Percentiles rank a stretch among this genome's conserved stretches.
These are phyloP conservation scores for Macrobrachium nipponense DNA, from an alignment of 1,140 invertebrate species.

Conservation along the genomic window DNA sequence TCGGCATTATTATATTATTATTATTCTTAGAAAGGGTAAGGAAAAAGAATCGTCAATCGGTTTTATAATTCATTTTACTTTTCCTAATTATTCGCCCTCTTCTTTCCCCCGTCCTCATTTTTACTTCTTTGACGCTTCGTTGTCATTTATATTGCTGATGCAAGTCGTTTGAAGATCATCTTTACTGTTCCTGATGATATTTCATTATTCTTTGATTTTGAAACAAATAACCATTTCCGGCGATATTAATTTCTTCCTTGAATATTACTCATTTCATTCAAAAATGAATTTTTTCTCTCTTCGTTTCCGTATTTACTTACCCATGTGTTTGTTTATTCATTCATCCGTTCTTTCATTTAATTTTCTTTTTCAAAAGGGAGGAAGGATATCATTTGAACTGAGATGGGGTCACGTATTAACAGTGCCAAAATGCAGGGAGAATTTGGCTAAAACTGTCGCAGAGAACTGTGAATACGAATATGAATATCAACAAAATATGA, in stretches of 20 bases:
- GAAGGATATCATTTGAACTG: no score
- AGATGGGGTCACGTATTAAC: no score
- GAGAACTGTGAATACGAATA: no score
- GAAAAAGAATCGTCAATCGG: not conserved
- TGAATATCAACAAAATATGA: no score
- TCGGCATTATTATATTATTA: not conserved
- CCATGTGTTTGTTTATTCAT: no score
- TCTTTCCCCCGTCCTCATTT: conserved; percentile 1
- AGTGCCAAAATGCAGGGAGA: no score
- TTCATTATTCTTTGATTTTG: not conserved
- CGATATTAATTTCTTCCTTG: not conserved
- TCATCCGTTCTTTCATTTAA: no score
- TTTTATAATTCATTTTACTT: not conserved
- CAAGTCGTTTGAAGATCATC: not conserved
- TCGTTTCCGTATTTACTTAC: no score
- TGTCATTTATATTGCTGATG: not conserved
- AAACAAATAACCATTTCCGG: conserved; percentile 11
- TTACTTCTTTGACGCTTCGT: not conserved
- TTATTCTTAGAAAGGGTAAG: not conserved
- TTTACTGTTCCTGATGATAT: no score
- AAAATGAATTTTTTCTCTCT: not conserved
- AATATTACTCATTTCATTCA: not conserved
- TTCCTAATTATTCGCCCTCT: not conserved
- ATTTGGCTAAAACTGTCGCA: no score
- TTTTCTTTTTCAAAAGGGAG: no score